Conservation (phyloP, 1,140 invertebrate genomes). For the Dendroctonus valens region DNA sequence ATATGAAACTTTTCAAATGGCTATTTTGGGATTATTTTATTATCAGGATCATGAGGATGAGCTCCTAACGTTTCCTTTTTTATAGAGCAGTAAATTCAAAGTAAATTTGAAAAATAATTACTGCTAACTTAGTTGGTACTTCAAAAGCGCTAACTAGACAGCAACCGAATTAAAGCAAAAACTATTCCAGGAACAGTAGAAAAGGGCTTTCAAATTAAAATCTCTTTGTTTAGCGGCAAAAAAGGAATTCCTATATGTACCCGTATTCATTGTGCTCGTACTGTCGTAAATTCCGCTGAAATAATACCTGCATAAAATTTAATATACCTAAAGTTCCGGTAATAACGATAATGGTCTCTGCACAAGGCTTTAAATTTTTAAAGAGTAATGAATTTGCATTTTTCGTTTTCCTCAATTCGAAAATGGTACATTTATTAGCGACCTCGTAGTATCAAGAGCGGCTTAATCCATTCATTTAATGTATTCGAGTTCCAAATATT, state of each 20-base stretch:
- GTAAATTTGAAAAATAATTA: background rate
- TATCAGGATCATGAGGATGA: too few relatives aligned
- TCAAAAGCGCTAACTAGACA: too few relatives aligned
- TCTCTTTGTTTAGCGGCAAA: constrained; percentile 3
- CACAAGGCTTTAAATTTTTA: constrained; percentile 21
- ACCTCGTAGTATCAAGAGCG: too few relatives aligned
- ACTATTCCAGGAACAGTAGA: too few relatives aligned
- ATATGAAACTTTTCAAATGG: too few relatives aligned
- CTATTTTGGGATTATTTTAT: too few relatives aligned
- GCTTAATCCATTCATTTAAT: too few relatives aligned
- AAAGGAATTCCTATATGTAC: constrained; percentile 7
- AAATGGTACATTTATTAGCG: too few relatives aligned
- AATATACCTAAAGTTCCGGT: constrained; percentile 26
- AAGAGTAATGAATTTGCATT: constrained; percentile 21
- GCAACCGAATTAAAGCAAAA: too few relatives aligned
- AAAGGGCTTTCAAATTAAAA: background rate
- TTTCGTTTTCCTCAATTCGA: background rate
- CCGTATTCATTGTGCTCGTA: constrained; percentile 6
- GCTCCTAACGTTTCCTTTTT: constrained; percentile 3
- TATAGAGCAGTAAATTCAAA: background rate
- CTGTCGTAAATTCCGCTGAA: constrained; percentile 19
- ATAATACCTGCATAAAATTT: constrained; percentile 24
- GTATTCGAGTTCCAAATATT: too few relatives aligned
- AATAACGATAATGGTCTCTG: constrained; percentile 25
- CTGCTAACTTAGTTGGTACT: too few relatives aligned